phyloP scores from a whole-genome alignment of 2,797 vertebrate species.

The Clamator glandarius region DNA sequence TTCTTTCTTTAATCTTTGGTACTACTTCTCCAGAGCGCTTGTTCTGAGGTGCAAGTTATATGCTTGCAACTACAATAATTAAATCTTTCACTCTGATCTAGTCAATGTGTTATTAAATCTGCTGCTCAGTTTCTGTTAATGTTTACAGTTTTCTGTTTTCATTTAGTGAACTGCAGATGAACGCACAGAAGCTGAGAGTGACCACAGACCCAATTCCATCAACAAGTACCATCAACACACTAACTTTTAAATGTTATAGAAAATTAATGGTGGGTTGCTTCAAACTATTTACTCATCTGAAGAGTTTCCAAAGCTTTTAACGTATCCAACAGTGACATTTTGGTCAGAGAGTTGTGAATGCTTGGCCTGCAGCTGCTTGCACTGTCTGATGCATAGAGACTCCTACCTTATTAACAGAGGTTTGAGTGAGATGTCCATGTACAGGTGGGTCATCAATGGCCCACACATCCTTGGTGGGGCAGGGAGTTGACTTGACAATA shows the following conservation, averaged over 20 bases:
- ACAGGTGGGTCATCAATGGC: not conserved
- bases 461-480: not conserved
- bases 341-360: not conserved
- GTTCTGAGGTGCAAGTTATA: not conserved
- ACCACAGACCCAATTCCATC: not conserved
- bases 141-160: not conserved
- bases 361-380: not conserved
- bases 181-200: not conserved
- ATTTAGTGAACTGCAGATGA: not conserved
- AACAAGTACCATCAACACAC: not conserved
- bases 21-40: not conserved
- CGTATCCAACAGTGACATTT: not conserved
- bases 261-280: not conserved
- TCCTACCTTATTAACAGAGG: not conserved
- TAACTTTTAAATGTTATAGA: not conserved
- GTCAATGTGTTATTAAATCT: not conserved
- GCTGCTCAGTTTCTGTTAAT: not conserved
- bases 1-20: not conserved
- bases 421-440: not conserved
- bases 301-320: not conserved
- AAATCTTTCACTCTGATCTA: not conserved
- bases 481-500: not conserved
- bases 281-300: not conserved
- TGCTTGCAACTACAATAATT: accelerated
- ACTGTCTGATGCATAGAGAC: accelerated